Conservation (phyloP, 1,140 invertebrate genomes). For the Drosophila simulans region DNA sequence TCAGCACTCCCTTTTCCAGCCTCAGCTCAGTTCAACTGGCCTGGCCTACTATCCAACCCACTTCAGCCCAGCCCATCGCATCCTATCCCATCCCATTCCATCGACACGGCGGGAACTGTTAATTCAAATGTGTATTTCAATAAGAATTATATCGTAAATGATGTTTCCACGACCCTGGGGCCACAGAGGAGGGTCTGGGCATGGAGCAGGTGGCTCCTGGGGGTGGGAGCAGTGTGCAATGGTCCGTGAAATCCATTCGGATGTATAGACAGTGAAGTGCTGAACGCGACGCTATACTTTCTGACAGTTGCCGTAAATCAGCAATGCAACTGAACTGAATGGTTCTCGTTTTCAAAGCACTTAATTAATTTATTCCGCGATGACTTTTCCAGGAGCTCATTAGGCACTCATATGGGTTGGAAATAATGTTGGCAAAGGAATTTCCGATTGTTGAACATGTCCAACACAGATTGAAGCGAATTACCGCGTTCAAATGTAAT, state of each 20-base stretch:
- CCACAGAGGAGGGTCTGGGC: constrained; percentile 24
- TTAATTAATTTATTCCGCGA: constrained; percentile 39
- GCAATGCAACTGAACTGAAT: constrained; percentile 35
- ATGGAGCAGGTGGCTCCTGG: constrained; percentile 8
- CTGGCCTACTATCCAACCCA: not conserved
- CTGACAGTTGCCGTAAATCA: constrained; percentile 39
- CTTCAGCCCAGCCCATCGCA: not conserved
- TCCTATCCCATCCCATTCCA: too few relatives aligned
- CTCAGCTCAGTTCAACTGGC: constrained; percentile 1
- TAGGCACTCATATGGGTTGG: constrained; percentile 15
- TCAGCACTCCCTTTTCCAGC: constrained; percentile 1
- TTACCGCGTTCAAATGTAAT: not conserved
- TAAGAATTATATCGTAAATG: constrained; percentile 78
- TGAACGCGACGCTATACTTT: constrained; percentile 11
- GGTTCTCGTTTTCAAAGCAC: constrained; percentile 29
- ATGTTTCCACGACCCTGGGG: constrained; percentile 45
- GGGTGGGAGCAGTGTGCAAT: constrained; percentile 31
- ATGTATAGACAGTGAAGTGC: constrained; percentile 42
- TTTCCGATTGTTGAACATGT: constrained; percentile 2
- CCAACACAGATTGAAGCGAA: not conserved
- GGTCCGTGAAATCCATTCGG: constrained; percentile 63
- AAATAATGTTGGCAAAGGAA: not conserved
- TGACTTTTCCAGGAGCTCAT: constrained; percentile 21
- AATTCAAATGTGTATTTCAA: constrained; percentile 68
- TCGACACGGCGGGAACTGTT: constrained; percentile 32